phyloP scores from a whole-genome alignment of 1,140 invertebrate genomes.

The Drosophila watanabei region DNA sequence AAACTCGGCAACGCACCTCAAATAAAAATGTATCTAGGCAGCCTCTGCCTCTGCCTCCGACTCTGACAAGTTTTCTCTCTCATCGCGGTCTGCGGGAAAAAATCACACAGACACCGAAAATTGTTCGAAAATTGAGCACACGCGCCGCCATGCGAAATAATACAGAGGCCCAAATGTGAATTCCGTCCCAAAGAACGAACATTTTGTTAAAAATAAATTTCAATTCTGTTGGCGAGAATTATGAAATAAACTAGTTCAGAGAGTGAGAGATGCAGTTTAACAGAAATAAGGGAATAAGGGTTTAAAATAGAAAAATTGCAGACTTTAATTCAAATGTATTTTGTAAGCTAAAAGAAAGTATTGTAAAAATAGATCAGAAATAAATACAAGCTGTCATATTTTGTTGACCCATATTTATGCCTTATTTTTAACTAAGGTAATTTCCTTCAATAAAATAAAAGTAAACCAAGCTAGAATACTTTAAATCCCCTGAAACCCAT shows the following conservation, averaged over 20 bases:
- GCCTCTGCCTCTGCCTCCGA: too few relatives aligned
- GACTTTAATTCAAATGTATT: too few relatives aligned
- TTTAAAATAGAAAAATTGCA: too few relatives aligned
- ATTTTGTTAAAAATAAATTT: constrained; percentile 48
- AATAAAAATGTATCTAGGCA: constrained; percentile 72
- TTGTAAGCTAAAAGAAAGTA: too few relatives aligned
- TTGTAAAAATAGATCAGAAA: too few relatives aligned
- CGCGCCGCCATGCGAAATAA: constrained; percentile 66
- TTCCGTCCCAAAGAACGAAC: constrained; percentile 39
- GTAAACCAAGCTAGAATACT: too few relatives aligned
- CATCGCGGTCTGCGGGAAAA: constrained; percentile 28
- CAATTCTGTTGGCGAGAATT: constrained; percentile 37
- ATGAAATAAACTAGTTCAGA: constrained; percentile 47
- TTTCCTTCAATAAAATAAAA: too few relatives aligned
- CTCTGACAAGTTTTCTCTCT: constrained; percentile 71
- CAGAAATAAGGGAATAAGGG: too few relatives aligned
- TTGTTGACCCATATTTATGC: background rate
- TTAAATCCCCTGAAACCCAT: constrained; percentile 2
- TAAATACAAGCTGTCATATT: too few relatives aligned
- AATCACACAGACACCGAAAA: constrained; percentile 37
- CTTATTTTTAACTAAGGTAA: background rate
- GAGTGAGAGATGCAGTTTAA: constrained; percentile 25
- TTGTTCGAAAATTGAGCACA: constrained; percentile 70
- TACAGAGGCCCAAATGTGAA: constrained; percentile 37
- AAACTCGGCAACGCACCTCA: constrained; percentile 63